These are phyloP conservation scores for Ryuthela nishihirai DNA, from an alignment of 2,888 invertebrate species.

Conservation along the genomic window DNA sequence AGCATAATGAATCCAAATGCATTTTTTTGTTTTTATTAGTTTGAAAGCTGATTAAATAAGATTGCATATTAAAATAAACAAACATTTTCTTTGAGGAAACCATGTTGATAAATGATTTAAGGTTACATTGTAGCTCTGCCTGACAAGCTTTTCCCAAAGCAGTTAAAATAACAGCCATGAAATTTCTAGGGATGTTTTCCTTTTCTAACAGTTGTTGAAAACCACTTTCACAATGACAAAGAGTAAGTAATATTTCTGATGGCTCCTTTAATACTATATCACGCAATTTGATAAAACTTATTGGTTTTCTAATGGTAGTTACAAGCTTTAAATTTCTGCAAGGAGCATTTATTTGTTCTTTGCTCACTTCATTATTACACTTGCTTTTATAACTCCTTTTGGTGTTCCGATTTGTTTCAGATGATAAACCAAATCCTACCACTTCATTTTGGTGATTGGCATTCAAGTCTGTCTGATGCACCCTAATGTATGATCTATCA, in stretches of 20 bases:
- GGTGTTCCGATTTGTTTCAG: too few species aligned
- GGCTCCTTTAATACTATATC: conserved; percentile 3
- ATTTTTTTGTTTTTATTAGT: neutral
- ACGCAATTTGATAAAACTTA: too few species aligned
- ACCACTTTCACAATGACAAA: neutral
- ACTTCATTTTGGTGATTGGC: too few species aligned
- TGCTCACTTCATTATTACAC: neutral
- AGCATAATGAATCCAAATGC: conserved; percentile 14
- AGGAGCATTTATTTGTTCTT: conserved; percentile 4
- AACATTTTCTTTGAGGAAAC: neutral
- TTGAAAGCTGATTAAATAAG: conserved; percentile 16
- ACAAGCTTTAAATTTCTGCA: conserved; percentile 1
- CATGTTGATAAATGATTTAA: conserved; percentile 3
- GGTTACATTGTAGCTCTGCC: neutral
- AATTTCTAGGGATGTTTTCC: neutral
- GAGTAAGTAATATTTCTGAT: conserved; percentile 5
- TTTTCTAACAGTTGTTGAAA: conserved; percentile 4
- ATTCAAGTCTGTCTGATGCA: too few species aligned
- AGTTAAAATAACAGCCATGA: conserved; percentile 9
- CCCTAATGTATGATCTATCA: too few species aligned
- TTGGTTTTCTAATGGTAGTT: neutral
- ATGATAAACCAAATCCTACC: too few species aligned
- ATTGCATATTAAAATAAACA: neutral
- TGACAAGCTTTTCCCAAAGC: conserved; percentile 11
- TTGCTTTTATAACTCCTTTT: neutral